A percentile compares a stretch with the other conserved stretches of the same genome.
These are phyloP conservation scores for Trialeurodes vaporariorum DNA, from an alignment of 1,140 invertebrate species.

Conservation along the genomic window DNA sequence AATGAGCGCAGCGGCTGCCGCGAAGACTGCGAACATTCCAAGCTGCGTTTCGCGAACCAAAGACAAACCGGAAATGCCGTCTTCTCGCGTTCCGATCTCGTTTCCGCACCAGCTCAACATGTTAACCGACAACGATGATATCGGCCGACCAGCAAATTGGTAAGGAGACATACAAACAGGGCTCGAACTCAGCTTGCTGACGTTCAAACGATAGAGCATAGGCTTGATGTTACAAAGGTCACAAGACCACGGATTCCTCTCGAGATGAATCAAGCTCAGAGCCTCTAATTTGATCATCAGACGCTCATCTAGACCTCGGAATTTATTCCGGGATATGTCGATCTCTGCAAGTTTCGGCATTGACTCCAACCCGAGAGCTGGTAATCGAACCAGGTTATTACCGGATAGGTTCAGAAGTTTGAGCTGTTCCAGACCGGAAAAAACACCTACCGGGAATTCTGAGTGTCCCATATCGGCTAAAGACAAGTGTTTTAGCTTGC, in stretches of 20 bases:
- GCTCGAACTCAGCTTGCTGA: slow-evolving; percentile 19
- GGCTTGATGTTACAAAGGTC: slow-evolving; percentile 47
- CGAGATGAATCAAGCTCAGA: slow-evolving; percentile 38
- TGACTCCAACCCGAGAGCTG: slow-evolving; percentile 41
- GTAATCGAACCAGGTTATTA: slow-evolving; percentile 44
- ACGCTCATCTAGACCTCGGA: slow-evolving; percentile 43
- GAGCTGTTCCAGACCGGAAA: slow-evolving; percentile 39
- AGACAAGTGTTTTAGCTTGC: slow-evolving; percentile 42
- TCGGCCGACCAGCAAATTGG: slow-evolving; percentile 36
- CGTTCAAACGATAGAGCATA: slow-evolving; percentile 40
- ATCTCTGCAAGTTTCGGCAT: slow-evolving; percentile 42
- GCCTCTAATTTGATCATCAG: slow-evolving; percentile 41
- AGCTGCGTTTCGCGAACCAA: slow-evolving; percentile 40
- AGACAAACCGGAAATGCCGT: slow-evolving; percentile 26
- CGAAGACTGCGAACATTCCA: slow-evolving; percentile 42
- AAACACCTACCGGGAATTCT: slow-evolving; percentile 40
- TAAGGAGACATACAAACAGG: slow-evolving; percentile 38
- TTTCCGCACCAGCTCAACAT: slow-evolving; percentile 40
- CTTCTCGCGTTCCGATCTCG: slow-evolving; percentile 26
- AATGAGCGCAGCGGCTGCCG: slow-evolving; percentile 39
- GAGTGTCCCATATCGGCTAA: slow-evolving; percentile 41
- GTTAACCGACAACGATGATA: slow-evolving; percentile 37
- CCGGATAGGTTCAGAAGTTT: slow-evolving; percentile 42
- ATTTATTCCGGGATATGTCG: slow-evolving; percentile 48
- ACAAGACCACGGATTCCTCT: slow-evolving; percentile 53